Evolutionary conservation across 2,888 invertebrate species (phyloP).

Genomic region (Pristionchus entomophagus): DNA sequence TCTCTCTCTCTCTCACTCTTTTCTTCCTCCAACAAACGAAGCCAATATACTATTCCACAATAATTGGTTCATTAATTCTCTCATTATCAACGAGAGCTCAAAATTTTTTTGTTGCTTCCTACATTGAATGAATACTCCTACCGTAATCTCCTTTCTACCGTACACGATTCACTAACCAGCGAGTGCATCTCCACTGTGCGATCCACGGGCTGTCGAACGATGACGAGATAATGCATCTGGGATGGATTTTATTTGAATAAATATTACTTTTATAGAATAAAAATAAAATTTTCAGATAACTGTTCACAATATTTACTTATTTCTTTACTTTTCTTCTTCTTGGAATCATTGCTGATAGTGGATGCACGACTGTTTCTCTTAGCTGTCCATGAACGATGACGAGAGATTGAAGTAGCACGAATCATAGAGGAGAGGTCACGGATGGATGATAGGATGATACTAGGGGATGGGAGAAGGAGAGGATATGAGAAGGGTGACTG

Average conservation of each 20-base stretch:
- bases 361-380: slow-evolving; percentile 24
- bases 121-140: not conserved
- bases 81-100: too few relatives aligned
- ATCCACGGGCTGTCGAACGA: slow-evolving; percentile 3
- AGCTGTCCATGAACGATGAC: slow-evolving; percentile 37
- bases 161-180: too few relatives aligned
- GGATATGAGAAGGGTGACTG: slow-evolving; percentile 1
- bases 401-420: slow-evolving; percentile 42
- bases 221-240: slow-evolving; percentile 20
- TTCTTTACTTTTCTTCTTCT: slow-evolving; percentile 44
- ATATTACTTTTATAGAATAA: not conserved
- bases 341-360: slow-evolving; percentile 10
- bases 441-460: not conserved
- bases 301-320: too few relatives aligned
- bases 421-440: slow-evolving; percentile 12
- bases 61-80: slow-evolving; percentile 18
- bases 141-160: not conserved
- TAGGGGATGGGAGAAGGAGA: not conserved
- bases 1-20: too few relatives aligned
- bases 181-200: slow-evolving; percentile 35
- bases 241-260: not conserved
- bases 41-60: not conserved
- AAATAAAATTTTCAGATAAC: not conserved
- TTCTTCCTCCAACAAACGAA: not conserved
- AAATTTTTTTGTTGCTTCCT: too few relatives aligned